Evolutionary conservation across 2,888 invertebrate species (phyloP), one percentile per base, ranked within the genome.

Genomic region (Endotricha flammealis): DNA sequence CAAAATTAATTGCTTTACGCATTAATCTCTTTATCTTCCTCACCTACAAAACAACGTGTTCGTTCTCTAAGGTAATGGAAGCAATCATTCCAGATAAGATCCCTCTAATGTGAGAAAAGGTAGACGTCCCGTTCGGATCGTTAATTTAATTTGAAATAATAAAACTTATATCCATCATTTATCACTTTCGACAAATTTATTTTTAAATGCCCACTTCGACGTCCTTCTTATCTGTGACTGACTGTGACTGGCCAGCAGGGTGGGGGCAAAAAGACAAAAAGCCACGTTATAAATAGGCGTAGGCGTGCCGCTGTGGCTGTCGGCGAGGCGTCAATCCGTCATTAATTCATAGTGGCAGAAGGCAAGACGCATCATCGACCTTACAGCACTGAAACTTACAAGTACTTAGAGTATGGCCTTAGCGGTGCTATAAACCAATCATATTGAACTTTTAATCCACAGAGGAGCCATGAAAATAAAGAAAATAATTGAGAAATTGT

Each of bases 141-240:
- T 83, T 85, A 80, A 83, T 85, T 85, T 83, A 83, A 85, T 85
- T 83, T 81, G 80, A 83, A 80, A 82, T 83, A 85, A 85, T 85
- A 83, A 85, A 83, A 82, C 65, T 81, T 80, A 81, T 83, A 82
- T 78, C 73, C 80, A 72, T 79, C 85, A 80, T 85, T 85, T 85
- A 83, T 85, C 83, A 81, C 82, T 79, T 82, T 81, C 80, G 81
- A 87, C 87, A 87, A 87, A 87, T 87, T 87, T 78, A 81, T 78
- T 82, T 86, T 82, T 85, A 85, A 87, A 83, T 78, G 81, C 74
- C 75, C 72, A 75, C 72, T 74, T 70, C 68, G 73, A 70, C 58
- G 74, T 72, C 70, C 72, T 64, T 68, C 69, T 82, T 80, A 79
- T 79, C 79, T 78, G 61, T 69, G 74, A 74, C 71, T 70, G 71